phyloP scores from a whole-genome alignment of 64 coral and sea anemone genomes.

The Orbicella faveolata region DNA sequence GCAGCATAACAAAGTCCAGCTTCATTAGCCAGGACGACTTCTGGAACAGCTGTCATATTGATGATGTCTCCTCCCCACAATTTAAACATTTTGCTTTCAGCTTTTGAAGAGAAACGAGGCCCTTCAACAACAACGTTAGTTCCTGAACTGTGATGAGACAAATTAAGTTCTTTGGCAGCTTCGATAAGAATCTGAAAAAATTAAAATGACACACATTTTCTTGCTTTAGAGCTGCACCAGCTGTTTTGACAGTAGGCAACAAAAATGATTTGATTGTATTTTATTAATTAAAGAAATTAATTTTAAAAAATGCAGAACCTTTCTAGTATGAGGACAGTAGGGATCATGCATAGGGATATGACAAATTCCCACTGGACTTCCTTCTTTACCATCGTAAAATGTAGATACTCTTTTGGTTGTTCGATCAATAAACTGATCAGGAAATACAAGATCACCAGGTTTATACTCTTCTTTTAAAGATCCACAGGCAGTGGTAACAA shows the following conservation, averaged over 20 bases:
- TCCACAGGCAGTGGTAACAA: constrained; percentile 94
- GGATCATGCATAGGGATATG: constrained; percentile 97
- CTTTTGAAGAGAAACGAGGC: constrained; percentile 89
- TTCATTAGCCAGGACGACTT: constrained; percentile 91
- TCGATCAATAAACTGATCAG: constrained; percentile 95
- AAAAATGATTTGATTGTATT: background rate
- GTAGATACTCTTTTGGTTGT: constrained; percentile 90
- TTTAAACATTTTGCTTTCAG: constrained; percentile 97
- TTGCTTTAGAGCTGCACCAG: too few species aligned
- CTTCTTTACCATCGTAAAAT: constrained; percentile 91
- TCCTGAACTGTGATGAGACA: constrained; percentile 65
- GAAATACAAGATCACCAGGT: constrained; percentile 88
- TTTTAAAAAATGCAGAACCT: constrained; percentile 47
- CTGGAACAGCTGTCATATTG: constrained; percentile 90
- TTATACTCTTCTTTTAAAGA: constrained; percentile 82
- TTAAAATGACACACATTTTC: background rate
- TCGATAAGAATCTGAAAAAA: constrained; percentile 75
- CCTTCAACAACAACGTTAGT: constrained; percentile 88
- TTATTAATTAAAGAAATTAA: background rate
- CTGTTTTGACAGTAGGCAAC: too few species aligned
- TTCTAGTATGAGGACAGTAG: constrained; percentile 68
- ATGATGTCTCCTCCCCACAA: constrained; percentile 96
- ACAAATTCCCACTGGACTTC: constrained; percentile 78
- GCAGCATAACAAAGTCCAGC: constrained; percentile 88
- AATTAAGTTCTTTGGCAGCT: constrained; percentile 64